Evolutionary conservation across 1,140 invertebrate genomes (phyloP).

Genomic region (Formica selysi): DNA sequence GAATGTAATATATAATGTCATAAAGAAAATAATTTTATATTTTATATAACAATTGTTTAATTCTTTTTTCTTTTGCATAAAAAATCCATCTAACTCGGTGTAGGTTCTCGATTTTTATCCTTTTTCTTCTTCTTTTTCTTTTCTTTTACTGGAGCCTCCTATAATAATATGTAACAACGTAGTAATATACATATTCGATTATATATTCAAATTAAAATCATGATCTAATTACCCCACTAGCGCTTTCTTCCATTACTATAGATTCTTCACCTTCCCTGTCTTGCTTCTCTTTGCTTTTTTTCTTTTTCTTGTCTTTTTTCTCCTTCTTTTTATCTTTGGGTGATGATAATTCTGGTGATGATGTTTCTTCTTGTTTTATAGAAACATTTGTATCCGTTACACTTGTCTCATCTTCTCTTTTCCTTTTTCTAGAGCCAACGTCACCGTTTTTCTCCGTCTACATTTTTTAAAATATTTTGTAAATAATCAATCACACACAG

Average conservation of each 20-base stretch:
- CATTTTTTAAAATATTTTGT: slow-evolving; percentile 37
- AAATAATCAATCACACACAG: slow-evolving; percentile 12
- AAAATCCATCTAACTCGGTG: slow-evolving; percentile 49
- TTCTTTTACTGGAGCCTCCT: slow-evolving; percentile 86
- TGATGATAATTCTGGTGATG: slow-evolving; percentile 80
- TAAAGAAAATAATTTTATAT: slow-evolving; percentile 36
- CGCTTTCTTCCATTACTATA: slow-evolving; percentile 44
- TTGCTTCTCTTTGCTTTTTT: slow-evolving; percentile 86
- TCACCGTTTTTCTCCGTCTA: slow-evolving; percentile 81
- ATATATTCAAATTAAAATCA: neutral
- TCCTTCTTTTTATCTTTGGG: slow-evolving; percentile 85
- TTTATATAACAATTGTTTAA: slow-evolving; percentile 42
- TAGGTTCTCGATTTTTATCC: slow-evolving; percentile 86
- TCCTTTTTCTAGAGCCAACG: slow-evolving; percentile 77
- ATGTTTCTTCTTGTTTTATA: slow-evolving; percentile 84
- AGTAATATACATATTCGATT: neutral
- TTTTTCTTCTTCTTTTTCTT: slow-evolving; percentile 93
- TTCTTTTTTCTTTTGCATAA: slow-evolving; percentile 29
- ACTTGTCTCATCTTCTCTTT: slow-evolving; percentile 75
- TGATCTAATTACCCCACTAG: slow-evolving; percentile 64
- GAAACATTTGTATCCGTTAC: slow-evolving; percentile 27
- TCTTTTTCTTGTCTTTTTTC: slow-evolving; percentile 90
- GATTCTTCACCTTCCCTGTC: slow-evolving; percentile 76
- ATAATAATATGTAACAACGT: slow-evolving; percentile 41
- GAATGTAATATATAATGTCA: neutral